Evolutionary conservation across 1,140 invertebrate species (phyloP).

Genomic region (Drosophila funebris): DNA sequence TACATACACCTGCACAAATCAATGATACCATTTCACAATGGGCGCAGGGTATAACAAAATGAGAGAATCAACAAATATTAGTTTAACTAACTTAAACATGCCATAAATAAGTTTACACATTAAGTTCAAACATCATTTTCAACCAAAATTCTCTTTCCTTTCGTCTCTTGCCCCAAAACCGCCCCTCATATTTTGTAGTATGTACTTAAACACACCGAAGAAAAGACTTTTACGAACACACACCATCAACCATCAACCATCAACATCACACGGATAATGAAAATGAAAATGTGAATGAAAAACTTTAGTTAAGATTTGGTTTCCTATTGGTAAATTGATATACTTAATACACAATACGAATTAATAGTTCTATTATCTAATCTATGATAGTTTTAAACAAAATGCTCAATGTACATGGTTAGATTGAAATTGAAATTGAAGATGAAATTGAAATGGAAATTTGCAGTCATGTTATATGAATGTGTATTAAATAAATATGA

Average conservation of each 20-base stretch:
- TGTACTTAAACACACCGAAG: slow-evolving; percentile 67
- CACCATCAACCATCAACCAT: slow-evolving; percentile 26
- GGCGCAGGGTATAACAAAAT: not conserved
- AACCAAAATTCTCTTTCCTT: not conserved
- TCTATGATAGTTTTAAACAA: slow-evolving; percentile 36
- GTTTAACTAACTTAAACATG: slow-evolving; percentile 81
- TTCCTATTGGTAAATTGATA: slow-evolving; percentile 64
- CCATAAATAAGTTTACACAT: slow-evolving; percentile 75
- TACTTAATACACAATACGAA: slow-evolving; percentile 55
- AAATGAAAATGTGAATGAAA: slow-evolving; percentile 6
- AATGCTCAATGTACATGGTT: slow-evolving; percentile 73
- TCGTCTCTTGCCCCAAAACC: no score
- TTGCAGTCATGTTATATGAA: slow-evolving; percentile 11
- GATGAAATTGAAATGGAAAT: slow-evolving; percentile 29
- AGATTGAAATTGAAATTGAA: slow-evolving; percentile 46
- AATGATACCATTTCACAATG: no score
- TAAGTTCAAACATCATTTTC: slow-evolving; percentile 48
- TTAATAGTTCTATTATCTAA: slow-evolving; percentile 28
- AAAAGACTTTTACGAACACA: slow-evolving; percentile 59
- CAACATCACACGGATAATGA: slow-evolving; percentile 10
- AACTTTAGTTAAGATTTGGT: slow-evolving; percentile 47
- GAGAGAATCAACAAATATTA: slow-evolving; percentile 52
- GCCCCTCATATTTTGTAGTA: slow-evolving; percentile 23
- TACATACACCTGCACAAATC: no score
- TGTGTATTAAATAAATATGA: slow-evolving; percentile 23